Conservation (phyloP, 2,113 vertebrate species). For the Aphelocoma coerulescens region DNA sequence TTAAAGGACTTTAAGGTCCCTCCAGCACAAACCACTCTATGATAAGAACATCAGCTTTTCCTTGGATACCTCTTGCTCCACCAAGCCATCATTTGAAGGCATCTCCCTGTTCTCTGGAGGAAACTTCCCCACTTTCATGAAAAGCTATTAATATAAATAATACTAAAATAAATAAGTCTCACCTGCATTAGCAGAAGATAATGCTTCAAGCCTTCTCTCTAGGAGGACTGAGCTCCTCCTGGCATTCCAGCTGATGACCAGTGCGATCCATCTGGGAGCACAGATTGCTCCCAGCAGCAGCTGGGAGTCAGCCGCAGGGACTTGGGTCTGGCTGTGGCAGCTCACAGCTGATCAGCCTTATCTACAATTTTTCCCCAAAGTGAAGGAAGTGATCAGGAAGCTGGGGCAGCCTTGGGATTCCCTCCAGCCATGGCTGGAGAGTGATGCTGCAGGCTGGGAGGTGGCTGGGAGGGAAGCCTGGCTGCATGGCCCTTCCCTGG, state of each 20-base stretch:
- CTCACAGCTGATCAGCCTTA: not conserved
- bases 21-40: not conserved
- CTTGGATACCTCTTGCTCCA: not conserved
- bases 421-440: rapidly evolving
- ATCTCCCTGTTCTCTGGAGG: not conserved
- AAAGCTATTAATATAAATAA: not conserved
- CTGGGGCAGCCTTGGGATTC: not conserved
- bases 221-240: not conserved
- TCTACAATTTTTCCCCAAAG: not conserved
- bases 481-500: not conserved
- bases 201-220: not conserved
- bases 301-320: not conserved
- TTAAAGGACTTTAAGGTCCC: not conserved
- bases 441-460: not conserved
- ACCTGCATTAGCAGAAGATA: not conserved
- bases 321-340: not conserved
- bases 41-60: not conserved
- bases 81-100: not conserved
- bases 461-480: not conserved
- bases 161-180: not conserved
- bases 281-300: not conserved
- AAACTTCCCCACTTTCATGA: not conserved
- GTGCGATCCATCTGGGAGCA: not conserved
- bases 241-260: not conserved
- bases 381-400: not conserved